phyloP scores from a whole-genome alignment of 1,140 invertebrate species.

The Zaprionus kolodkinae region DNA sequence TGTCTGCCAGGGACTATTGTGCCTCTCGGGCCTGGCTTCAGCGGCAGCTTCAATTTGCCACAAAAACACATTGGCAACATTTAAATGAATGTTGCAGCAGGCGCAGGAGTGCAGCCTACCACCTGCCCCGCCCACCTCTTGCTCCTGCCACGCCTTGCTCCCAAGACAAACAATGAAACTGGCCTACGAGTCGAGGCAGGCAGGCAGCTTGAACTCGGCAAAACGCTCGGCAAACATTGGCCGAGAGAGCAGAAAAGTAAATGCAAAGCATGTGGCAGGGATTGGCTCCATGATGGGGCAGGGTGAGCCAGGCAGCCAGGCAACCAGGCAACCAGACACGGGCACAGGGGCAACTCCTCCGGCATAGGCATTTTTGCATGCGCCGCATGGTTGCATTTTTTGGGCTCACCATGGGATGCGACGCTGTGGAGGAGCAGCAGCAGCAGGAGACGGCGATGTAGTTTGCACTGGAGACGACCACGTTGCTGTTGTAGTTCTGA shows the following conservation, averaged over 20 bases:
- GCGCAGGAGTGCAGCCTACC: slow-evolving; percentile 12
- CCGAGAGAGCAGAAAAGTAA: slow-evolving; percentile 66
- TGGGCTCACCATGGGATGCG: slow-evolving; percentile 62
- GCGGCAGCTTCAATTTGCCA: slow-evolving; percentile 78
- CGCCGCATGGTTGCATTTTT: slow-evolving; percentile 80
- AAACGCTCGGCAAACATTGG: slow-evolving; percentile 80
- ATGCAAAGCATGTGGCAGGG: slow-evolving; percentile 63
- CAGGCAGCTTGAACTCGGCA: slow-evolving; percentile 24
- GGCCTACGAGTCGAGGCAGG: slow-evolving; percentile 22
- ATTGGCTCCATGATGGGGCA: slow-evolving; percentile 65
- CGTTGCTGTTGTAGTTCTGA: not conserved
- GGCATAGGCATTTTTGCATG: slow-evolving; percentile 80
- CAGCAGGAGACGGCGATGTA: slow-evolving; percentile 30
- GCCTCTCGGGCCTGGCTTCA: not conserved
- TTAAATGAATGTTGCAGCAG: slow-evolving; percentile 77
- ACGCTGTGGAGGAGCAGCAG: not conserved
- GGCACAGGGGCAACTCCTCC: not conserved
- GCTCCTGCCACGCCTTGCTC: not conserved
- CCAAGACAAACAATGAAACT: slow-evolving; percentile 71
- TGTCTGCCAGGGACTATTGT: slow-evolving; percentile 16
- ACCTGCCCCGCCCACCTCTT: not conserved
- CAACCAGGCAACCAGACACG: slow-evolving; percentile 11
- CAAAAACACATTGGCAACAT: slow-evolving; percentile 82
- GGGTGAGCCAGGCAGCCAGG: not conserved
- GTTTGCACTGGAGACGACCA: slow-evolving; percentile 2